Conservation (phyloP, 2,888 invertebrate genomes). For the Acheta domesticus region DNA sequence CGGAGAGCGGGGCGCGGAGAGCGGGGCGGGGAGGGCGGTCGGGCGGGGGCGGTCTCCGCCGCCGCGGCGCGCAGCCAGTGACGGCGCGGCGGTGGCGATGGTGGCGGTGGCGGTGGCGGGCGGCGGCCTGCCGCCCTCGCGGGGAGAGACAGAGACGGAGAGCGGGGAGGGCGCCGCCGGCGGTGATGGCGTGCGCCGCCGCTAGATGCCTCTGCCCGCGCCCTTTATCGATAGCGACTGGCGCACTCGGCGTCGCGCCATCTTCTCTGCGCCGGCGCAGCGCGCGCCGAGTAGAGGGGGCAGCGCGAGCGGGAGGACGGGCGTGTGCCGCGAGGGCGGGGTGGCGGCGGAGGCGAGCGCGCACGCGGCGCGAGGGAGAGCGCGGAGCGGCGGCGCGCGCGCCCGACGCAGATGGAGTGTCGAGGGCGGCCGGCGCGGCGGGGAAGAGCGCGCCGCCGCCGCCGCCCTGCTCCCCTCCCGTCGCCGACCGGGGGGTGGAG, state of each 20-base stretch:
- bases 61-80: not conserved
- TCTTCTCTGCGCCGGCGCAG: constrained; percentile 18
- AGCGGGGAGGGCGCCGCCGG: not conserved
- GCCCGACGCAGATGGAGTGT: not conserved
- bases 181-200: not conserved
- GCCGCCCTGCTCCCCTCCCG: not conserved
- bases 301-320: not conserved
- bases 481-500: not conserved
- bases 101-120: not conserved
- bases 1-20: not conserved
- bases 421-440: not conserved
- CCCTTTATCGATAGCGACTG: constrained; percentile 1
- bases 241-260: constrained; percentile 4
- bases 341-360: not conserved
- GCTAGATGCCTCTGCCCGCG: not conserved
- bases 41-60: not conserved
- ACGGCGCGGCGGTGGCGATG: not conserved
- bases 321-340: not conserved
- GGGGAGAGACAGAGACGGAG: not conserved
- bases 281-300: not conserved
- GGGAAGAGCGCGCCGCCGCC: not conserved
- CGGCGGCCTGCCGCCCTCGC: not conserved
- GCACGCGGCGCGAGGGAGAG: not conserved
- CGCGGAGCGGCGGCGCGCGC: not conserved
- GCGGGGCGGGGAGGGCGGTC: not conserved